Base-by-base conservation (phyloP, 2,113 vertebrate genomes). In the Mesembrinibis cayennensis region DNA sequence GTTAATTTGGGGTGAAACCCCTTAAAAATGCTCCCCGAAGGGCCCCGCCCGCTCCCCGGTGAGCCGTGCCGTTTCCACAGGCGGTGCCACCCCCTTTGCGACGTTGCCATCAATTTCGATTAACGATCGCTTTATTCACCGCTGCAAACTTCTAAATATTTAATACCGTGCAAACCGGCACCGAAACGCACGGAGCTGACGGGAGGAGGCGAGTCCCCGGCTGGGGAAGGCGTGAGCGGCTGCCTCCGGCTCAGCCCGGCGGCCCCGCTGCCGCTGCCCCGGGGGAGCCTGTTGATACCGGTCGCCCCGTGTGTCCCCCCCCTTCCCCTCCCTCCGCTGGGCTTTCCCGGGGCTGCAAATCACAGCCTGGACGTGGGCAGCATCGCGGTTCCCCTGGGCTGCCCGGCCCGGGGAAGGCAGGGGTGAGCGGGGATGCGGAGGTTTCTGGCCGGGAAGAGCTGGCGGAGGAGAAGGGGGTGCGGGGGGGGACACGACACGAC, bases 141-240 rank as follows among this genome's bases (percentile, higher is more conserved):
- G 72, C 96, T 86, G 97, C 97, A 97, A 98, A 97, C 95, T 84
- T 95, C 74, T 96, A 77, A 96, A 97, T 98, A 97, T 98, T 97
- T 97, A 92, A 98, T 91, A 66, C 38, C 9, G 66, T 10, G 92
- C 92, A 94, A 97, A 89, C 36, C 59, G 96, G 94, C 91, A 38
- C 62, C 55, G 79, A 80, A 92, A 76, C 53, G 90, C 79, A 26
- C 73, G 89, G 65, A 86, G 85, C 90, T 20, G 73, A 27, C 38
- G 63, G 82, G 49, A 16, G 87, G 77, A 70, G 71, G 81, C 61
- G 36, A 94, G 49, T 44, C 40, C 79, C 32, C 23, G 50, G 59
- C 74, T 30, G 59, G 66, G 66, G 66, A 79, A 81, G 59, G 77
- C 65, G 87, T 56, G 52, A 84, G 78, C 38, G 55, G 90, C 65